Evolutionary conservation across 2,113 vertebrate genomes (phyloP).

Genomic region (Ageneiosus marmoratus): DNA sequence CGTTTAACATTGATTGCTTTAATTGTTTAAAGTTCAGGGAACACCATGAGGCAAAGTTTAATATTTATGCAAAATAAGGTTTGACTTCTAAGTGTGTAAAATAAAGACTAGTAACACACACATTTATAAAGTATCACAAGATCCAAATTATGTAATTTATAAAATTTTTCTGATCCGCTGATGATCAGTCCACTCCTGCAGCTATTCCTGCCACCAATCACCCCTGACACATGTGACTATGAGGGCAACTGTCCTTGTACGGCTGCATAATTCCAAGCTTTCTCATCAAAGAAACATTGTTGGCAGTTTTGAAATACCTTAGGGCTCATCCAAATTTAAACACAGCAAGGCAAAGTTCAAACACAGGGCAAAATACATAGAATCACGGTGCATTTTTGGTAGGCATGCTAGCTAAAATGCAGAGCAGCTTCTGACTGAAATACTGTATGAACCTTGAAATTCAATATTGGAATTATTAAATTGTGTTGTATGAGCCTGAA

Average conservation of each 20-base stretch:
- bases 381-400: neutral
- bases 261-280: conserved; percentile 43
- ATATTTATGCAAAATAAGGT: neutral
- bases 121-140: conserved; percentile 47
- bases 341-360: neutral
- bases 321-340: neutral
- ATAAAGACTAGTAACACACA: neutral
- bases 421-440: neutral
- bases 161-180: conserved; percentile 43
- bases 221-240: conserved; percentile 36
- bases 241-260: conserved; percentile 18
- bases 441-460: neutral
- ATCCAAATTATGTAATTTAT: conserved; percentile 43
- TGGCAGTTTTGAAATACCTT: neutral
- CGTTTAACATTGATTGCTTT: neutral
- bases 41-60: neutral
- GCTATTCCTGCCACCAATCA: conserved; percentile 17
- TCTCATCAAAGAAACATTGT: conserved; percentile 12
- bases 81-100: neutral
- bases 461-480: neutral
- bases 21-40: neutral
- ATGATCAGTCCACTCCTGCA: conserved; percentile 51
- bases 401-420: neutral
- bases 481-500: neutral
- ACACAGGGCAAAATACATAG: neutral